Conservation (phyloP, 1,140 invertebrate species). For the Drosophila micromelanica region DNA sequence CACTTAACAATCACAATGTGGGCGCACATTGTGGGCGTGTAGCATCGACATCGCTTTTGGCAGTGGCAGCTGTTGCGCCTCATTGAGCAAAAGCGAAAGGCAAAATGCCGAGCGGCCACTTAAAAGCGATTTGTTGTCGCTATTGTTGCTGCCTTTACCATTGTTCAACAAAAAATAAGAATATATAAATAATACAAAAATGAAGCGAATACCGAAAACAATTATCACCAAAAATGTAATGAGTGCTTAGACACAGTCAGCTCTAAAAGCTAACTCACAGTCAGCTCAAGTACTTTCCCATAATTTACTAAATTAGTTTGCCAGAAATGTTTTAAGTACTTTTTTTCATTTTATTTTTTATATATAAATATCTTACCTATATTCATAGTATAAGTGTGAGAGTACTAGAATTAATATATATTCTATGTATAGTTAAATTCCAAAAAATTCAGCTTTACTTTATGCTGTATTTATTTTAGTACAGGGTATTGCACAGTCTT, state of each 20-base stretch:
- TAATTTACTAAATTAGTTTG: no score
- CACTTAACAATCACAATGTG: constrained; percentile 48
- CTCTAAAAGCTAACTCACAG: neutral
- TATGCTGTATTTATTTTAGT: neutral
- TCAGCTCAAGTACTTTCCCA: constrained; percentile 1
- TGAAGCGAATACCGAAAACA: constrained; percentile 21
- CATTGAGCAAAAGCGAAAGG: constrained; percentile 78
- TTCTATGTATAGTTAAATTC: no score
- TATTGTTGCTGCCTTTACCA: constrained; percentile 27
- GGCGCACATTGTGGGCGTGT: constrained; percentile 46
- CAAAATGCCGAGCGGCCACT: constrained; percentile 56
- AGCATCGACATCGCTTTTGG: constrained; percentile 2
- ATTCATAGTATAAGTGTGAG: no score
- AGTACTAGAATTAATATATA: no score
- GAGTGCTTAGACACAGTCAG: neutral
- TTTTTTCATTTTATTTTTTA: no score
- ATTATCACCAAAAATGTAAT: constrained; percentile 45
- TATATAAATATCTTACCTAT: no score
- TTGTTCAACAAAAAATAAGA: constrained; percentile 25
- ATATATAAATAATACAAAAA: neutral
- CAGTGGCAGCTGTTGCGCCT: constrained; percentile 73
- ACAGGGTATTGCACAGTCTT: neutral
- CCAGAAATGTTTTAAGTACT: no score
- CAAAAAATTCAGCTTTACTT: no score
- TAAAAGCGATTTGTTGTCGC: constrained; percentile 49